Evolutionary conservation across 2,113 vertebrate genomes (phyloP).

Genomic region (Tetraodon nigroviridis): DNA sequence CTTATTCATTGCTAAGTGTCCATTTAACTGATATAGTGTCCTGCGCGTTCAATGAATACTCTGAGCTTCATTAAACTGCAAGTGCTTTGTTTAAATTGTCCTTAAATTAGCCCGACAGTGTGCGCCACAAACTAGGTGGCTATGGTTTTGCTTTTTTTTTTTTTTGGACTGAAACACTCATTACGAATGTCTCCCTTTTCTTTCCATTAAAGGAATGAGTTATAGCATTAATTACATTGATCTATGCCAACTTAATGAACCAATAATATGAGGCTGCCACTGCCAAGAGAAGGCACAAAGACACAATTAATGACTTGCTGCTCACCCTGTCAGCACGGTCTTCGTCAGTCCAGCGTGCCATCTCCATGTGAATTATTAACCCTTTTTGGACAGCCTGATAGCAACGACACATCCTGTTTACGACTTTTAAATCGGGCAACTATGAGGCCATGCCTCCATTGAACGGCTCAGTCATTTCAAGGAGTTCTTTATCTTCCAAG

Average conservation of each 20-base stretch:
- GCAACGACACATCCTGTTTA: conserved; percentile 27
- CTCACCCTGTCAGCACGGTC: conserved; percentile 53
- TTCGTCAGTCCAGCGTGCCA: conserved; percentile 61
- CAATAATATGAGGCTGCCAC: conserved; percentile 62
- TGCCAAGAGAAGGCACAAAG: conserved; percentile 61
- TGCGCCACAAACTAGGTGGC: conserved; percentile 9
- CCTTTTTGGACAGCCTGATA: conserved; percentile 36
- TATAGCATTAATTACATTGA: conserved; percentile 67
- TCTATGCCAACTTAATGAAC: conserved; percentile 66
- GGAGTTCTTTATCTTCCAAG: conserved; percentile 10
- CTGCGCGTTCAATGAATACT: conserved; percentile 22
- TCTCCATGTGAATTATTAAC: conserved; percentile 61
- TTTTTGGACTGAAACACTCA: conserved; percentile 16
- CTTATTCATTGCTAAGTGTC: conserved; percentile 36
- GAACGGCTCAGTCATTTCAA: conserved; percentile 14
- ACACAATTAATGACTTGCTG: conserved; percentile 71
- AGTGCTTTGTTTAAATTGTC: conserved; percentile 32
- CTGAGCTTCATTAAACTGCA: conserved; percentile 31
- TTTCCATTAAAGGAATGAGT: conserved; percentile 48
- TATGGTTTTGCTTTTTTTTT: conserved; percentile 14
- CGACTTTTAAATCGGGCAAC: conserved; percentile 13
- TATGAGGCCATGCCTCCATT: conserved; percentile 6
- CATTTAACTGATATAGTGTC: conserved; percentile 40
- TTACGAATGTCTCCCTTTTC: conserved; percentile 19
- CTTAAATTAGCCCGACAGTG: conserved; percentile 25